Base-by-base conservation (phyloP, 2,113 vertebrate genomes). In the Heterocephalus glaber region DNA sequence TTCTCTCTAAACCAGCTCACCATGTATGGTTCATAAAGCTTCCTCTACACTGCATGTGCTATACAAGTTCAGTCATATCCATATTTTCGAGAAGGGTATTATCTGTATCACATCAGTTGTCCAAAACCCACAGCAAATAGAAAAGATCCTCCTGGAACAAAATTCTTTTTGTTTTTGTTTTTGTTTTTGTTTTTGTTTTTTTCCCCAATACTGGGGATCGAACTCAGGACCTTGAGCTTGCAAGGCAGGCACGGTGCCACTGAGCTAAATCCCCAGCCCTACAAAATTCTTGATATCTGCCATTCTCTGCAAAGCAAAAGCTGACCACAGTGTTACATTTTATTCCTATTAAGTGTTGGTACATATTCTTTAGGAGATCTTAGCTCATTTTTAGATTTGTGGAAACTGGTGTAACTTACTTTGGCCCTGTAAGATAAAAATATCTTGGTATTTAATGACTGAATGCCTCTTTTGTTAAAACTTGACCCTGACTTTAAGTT, bases 401-500 rank as follows among this genome's bases (percentile, higher is more conserved):
- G 84, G 47, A 91, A 92, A 96, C 77, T 89, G 61, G 38, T 92
- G 11, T 76, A 72, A 82, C 82, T 96, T 61, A 95, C 74, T 95
- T 74, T 95, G 92, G 82, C 81, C n/a, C 38, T 80, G n/a, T 88
- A 68, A 84, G 47, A 72, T 14, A 89, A 61, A 89, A 87, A 74
- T 74, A 47, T 33, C 44, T 58, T 89, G 72, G 19, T 86, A 63
- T 12, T 68, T 61, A 95, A 44, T 65, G 28, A 86, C 63, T 84
- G 94, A 91, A 93, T 49, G 56, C 17, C 7, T 91, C 77, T 91
- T 82, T 76, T 96, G 63, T 92, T 82, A 91, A 93, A 89, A 70
- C 66, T 8, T 88, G 86, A 95, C 92, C 95, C 96, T 97, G 97
- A 97, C 93, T 94, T 96, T 91, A 61, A 89, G 79, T 92, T 63